Conservation (phyloP, 37 sponge, comb jelly and placozoan genomes). For the Sycon ciliatum region DNA sequence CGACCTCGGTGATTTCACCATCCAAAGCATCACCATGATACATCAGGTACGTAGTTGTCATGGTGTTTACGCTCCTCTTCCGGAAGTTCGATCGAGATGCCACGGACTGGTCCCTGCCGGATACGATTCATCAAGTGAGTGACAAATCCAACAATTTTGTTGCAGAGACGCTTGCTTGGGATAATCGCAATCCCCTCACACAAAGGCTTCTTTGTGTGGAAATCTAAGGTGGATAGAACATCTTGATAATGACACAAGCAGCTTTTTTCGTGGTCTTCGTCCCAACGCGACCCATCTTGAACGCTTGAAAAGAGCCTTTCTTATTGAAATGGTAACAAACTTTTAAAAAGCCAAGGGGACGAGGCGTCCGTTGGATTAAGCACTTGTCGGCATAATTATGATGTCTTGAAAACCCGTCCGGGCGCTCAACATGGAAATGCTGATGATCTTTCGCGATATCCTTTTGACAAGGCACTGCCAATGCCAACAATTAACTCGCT, state of each 20-base stretch:
- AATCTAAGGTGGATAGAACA: slow-evolving; percentile 96
- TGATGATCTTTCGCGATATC: too few relatives aligned
- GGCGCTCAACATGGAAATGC: too few relatives aligned
- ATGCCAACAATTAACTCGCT: too few relatives aligned
- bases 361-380: too few relatives aligned
- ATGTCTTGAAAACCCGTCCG: too few relatives aligned
- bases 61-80: slow-evolving; percentile 95
- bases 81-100: slow-evolving; percentile 95
- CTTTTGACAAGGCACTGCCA: too few relatives aligned
- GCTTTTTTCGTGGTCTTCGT: slow-evolving; percentile 99
- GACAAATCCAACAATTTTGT: slow-evolving; percentile 98
- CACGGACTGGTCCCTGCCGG: slow-evolving; percentile 92
- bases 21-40: slow-evolving; percentile 75
- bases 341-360: too few relatives aligned
- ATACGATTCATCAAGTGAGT: slow-evolving; percentile 97
- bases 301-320: too few relatives aligned
- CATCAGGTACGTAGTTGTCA: slow-evolving; percentile 97
- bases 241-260: slow-evolving; percentile 88
- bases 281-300: slow-evolving; percentile 95
- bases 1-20: slow-evolving; percentile 75
- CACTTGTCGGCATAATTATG: too few relatives aligned
- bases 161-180: slow-evolving; percentile 87
- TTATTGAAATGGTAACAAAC: too few relatives aligned
- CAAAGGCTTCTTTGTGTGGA: slow-evolving; percentile 94
- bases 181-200: slow-evolving; percentile 97